Conservation (phyloP, 2,113 vertebrate genomes). For the Pleuronectes platessa region DNA sequence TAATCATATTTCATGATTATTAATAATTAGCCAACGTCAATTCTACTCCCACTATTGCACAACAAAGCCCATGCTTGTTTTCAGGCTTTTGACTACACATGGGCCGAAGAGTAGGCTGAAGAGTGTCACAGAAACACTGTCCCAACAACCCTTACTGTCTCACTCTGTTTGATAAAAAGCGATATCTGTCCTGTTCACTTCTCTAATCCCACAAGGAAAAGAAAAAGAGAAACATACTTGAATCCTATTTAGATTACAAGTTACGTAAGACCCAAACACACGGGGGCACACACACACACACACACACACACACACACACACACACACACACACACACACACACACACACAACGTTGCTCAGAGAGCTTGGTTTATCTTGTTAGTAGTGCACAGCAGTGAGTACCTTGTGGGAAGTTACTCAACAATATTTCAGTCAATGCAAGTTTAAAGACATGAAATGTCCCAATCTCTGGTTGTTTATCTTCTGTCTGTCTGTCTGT, state of each 20-base stretch:
- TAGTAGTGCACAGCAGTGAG: neutral
- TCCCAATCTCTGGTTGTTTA: neutral
- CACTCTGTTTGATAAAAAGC: too few relatives aligned
- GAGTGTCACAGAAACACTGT: too few relatives aligned
- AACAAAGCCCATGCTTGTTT: too few relatives aligned
- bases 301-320: conserved; percentile 19
- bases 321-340: conserved; percentile 25
- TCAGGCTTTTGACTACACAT: too few relatives aligned
- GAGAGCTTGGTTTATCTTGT: conserved; percentile 28
- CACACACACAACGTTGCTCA: conserved; percentile 14
- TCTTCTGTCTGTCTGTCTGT: neutral
- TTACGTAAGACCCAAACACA: conserved; percentile 39
- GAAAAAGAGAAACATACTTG: conserved; percentile 45
- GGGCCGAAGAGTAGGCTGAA: too few relatives aligned
- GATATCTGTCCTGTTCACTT: neutral
- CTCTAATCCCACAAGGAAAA: conserved; percentile 47
- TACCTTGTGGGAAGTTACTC: conserved; percentile 39
- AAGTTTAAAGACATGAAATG: conserved; percentile 9
- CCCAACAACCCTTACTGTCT: too few relatives aligned
- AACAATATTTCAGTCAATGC: conserved; percentile 17
- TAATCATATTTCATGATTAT: too few relatives aligned
- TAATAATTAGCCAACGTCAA: too few relatives aligned
- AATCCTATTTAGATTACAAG: conserved; percentile 52
- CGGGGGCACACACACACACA: conserved; percentile 15
- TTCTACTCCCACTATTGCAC: too few relatives aligned